A percentile compares a stretch with the other conserved stretches of the same genome.
Evolutionary conservation across 2,888 invertebrate genomes (phyloP).

Genomic region (Cosmopolites sordidus): DNA sequence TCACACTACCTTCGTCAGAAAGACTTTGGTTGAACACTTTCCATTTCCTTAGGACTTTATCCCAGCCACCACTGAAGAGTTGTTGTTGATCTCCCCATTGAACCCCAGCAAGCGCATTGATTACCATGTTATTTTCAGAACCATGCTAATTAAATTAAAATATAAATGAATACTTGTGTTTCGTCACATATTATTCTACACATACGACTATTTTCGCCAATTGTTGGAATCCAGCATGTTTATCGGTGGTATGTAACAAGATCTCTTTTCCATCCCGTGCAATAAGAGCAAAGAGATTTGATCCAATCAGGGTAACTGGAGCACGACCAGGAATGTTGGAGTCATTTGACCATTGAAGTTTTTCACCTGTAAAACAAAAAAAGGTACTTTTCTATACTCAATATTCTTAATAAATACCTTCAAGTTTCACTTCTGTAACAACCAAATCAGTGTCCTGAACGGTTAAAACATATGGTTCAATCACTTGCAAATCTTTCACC

Average conservation of each 20-base stretch:
- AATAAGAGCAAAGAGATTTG: conserved; percentile 39
- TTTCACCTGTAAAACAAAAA: conserved; percentile 13
- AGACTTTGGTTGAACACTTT: conserved; percentile 34
- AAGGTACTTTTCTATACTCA: background rate
- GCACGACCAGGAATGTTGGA: conserved; percentile 48
- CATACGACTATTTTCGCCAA: conserved; percentile 53
- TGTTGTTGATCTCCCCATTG: conserved; percentile 34
- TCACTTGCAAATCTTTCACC: conserved; percentile 58
- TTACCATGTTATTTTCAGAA: conserved; percentile 38
- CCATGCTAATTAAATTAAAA: conserved; percentile 20
- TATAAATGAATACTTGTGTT: background rate
- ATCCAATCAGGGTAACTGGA: conserved; percentile 51
- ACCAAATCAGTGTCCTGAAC: conserved; percentile 60
- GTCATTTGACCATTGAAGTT: conserved; percentile 12
- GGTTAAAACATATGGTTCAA: conserved; percentile 55
- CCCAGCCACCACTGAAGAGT: conserved; percentile 49
- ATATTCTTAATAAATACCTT: conserved; percentile 33
- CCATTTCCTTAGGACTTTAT: conserved; percentile 49
- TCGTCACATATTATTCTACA: too few species aligned
- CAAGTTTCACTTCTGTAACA: conserved; percentile 57
- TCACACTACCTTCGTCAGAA: conserved; percentile 29
- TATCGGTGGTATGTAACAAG: conserved; percentile 51
- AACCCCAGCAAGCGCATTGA: conserved; percentile 44
- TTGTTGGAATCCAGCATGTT: conserved; percentile 50
- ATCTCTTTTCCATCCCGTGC: conserved; percentile 55